A percentile compares a stretch with the other conserved stretches of the same genome.
Conservation (phyloP, 53 echinoderm and acorn worm species). For the Patiria pectinifera region DNA sequence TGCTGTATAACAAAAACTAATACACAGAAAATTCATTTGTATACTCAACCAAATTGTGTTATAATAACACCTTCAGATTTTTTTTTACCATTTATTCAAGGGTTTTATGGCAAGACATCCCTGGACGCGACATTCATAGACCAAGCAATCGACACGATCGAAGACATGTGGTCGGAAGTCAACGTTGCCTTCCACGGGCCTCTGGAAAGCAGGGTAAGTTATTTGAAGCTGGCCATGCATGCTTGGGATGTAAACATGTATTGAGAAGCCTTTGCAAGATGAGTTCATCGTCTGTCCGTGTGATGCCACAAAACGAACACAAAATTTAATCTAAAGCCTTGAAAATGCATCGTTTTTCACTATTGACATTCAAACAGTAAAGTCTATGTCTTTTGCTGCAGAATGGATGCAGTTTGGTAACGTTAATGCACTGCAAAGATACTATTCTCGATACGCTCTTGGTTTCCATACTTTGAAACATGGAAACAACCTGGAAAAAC, state of each 20-base stretch:
- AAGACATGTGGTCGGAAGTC: background rate
- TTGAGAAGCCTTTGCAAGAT: background rate
- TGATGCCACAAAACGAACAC: too few species aligned
- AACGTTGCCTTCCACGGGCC: background rate
- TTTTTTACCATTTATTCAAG: background rate
- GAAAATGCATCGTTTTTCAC: too few species aligned
- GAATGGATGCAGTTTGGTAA: background rate
- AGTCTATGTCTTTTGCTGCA: too few species aligned
- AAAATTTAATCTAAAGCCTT: too few species aligned
- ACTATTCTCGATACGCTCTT: too few species aligned
- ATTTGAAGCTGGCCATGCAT: background rate
- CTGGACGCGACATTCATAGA: background rate
- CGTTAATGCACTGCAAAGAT: background rate
- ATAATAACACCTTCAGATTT: background rate
- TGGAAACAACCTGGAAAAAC: background rate
- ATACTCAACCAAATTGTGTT: background rate
- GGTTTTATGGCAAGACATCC: background rate
- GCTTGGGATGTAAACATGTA: background rate
- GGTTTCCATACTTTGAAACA: background rate
- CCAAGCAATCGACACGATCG: background rate
- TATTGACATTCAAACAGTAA: too few species aligned
- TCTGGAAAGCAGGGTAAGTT: background rate
- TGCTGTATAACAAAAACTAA: too few species aligned
- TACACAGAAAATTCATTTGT: background rate
- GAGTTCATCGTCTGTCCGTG: too few species aligned